Base-by-base conservation (phyloP, 2,888 invertebrate species). In the Lochmaea capreae region DNA sequence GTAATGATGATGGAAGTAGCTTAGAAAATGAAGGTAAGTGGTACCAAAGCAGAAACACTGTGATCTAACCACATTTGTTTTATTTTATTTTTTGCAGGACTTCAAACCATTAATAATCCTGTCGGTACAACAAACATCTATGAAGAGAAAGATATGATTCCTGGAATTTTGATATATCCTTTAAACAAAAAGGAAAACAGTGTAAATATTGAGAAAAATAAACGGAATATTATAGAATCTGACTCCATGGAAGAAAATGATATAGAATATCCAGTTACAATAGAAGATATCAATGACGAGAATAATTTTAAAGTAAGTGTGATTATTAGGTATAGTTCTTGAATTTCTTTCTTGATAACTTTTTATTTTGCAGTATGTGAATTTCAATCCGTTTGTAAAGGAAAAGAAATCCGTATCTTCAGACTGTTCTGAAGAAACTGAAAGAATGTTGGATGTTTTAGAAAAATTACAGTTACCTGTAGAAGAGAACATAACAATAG, bases 121-220 rank as follows among this genome's bases (percentile, higher is more conserved):
- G 9, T 6, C 8, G 0, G 0, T 0, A 18, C 62, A 5, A 10
- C n/a, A 16, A 43, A 18, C 11, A 18, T 46, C 4, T 33, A 22
- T 42, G 59, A 46, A 22, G 67, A 72, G 4, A 57, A 67, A 26
- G 72, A 77, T 65, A 73, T 79, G 52, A 69, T 78, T n/a, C 79
- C 81, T 10, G 81, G 79, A 16, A 68, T 81, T 61, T 70, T 81
- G n/a, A 79, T 81, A 57, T 81, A 79, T 73, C 78, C 78, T 2
- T 71, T 66, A n/a, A 59, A 77, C 67, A 33, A 33, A 33, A 70
- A 62, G 61, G 63, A 8, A 9, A 16, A n/a, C n/a, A 52, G 3
- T n/a, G 3, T 9, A 4, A 16, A 65, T 57, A 49, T 58, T 6
- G 26, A 73, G 65, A 76, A 74, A 52, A 52, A 10, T 26, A 77